Conservation (phyloP, 2,888 invertebrate genomes). For the Quadroppia sp. region DNA sequence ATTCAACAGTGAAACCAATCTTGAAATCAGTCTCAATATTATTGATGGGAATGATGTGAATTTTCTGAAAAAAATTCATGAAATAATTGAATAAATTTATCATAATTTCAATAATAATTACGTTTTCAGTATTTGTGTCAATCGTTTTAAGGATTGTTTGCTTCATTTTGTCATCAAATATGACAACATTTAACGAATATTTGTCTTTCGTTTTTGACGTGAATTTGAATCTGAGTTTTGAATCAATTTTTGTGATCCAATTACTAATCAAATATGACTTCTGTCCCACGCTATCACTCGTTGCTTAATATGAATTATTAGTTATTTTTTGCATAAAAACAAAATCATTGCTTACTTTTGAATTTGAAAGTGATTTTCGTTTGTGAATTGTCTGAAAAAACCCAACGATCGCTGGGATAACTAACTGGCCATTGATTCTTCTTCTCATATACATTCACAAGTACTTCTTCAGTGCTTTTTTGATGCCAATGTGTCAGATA, state of each 20-base stretch:
- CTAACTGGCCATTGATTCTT: background rate
- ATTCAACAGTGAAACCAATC: background rate
- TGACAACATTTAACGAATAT: background rate
- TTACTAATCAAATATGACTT: background rate
- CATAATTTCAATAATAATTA: background rate
- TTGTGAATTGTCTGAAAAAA: too few relatives aligned
- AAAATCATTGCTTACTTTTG: background rate
- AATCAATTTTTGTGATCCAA: background rate
- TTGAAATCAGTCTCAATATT: background rate
- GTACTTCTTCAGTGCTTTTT: too few relatives aligned
- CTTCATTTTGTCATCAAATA: background rate
- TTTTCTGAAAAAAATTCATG: background rate
- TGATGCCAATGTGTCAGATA: too few relatives aligned
- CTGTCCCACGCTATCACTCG: background rate
- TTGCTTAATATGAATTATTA: background rate
- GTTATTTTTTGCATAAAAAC: background rate
- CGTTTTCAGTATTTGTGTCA: background rate
- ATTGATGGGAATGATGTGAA: background rate
- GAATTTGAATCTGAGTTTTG: conserved; percentile 8
- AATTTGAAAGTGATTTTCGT: background rate
- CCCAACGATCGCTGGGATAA: background rate
- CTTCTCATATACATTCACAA: background rate
- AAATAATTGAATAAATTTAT: too few relatives aligned
- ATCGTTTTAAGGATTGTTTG: background rate
- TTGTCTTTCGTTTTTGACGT: background rate